These are phyloP conservation scores for Chrysolina americana DNA, from an alignment of 2,888 invertebrate genomes.

Conservation along the genomic window DNA sequence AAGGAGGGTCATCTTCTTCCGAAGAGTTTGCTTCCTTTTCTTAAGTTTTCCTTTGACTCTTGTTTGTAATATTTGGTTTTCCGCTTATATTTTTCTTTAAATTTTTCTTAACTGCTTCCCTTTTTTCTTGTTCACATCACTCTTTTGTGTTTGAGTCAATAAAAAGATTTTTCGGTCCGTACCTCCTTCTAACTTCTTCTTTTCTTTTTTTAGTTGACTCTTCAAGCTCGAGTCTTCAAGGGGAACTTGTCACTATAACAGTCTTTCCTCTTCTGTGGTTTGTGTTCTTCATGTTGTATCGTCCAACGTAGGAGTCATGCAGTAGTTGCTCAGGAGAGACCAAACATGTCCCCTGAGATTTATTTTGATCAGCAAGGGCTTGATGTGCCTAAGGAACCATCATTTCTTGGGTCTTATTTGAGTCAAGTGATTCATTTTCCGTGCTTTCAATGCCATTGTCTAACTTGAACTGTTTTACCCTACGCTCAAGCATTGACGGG, in stretches of 20 bases:
- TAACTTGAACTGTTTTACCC: neutral
- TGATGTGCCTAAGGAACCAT: neutral
- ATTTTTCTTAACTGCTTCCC: neutral
- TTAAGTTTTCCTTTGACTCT: neutral
- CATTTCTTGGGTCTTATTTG: neutral
- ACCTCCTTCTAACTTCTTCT: neutral
- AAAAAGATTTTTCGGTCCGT: neutral
- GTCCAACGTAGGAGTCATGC: neutral
- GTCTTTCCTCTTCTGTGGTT: neutral
- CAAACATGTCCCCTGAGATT: neutral
- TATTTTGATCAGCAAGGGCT: neutral
- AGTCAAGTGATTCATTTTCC: neutral
- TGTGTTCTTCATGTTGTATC: neutral
- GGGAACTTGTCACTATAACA: neutral
- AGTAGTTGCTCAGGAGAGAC: neutral
- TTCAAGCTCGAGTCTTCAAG: neutral
- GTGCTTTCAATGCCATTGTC: neutral
- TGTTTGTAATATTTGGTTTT: neutral
- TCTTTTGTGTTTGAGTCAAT: neutral
- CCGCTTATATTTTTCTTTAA: neutral
- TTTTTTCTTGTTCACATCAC: neutral
- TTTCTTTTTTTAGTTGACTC: neutral
- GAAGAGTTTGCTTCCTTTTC: neutral
- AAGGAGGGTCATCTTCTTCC: neutral
- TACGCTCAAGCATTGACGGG: neutral